Evolutionary conservation across 37 sponge, comb jelly and placozoan species (phyloP).

Genomic region (Halichondria panicea): DNA sequence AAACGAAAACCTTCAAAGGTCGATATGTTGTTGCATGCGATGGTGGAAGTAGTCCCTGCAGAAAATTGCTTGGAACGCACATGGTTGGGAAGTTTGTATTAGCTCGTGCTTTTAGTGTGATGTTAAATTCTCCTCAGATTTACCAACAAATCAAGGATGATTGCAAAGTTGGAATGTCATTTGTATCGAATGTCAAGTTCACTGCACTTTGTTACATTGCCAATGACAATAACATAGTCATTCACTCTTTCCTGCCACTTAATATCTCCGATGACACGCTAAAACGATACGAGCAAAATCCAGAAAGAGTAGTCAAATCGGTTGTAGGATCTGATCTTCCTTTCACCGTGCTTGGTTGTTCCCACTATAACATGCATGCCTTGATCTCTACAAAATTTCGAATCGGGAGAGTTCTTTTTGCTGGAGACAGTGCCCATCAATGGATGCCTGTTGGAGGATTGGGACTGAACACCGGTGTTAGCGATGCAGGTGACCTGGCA

Average conservation of each 20-base stretch:
- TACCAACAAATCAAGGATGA: not conserved
- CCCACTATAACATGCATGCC: conserved; percentile 64
- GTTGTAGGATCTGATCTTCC: conserved; percentile 16
- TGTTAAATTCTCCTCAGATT: conserved; percentile 52
- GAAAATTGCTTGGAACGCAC: conserved; percentile 57
- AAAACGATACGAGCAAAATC: conserved; percentile 19
- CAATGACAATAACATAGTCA: conserved; percentile 24
- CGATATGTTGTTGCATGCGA: conserved; percentile 65
- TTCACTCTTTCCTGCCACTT: conserved; percentile 28
- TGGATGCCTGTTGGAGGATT: conserved; percentile 85
- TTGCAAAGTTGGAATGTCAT: conserved; percentile 6
- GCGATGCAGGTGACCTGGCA: conserved; percentile 64
- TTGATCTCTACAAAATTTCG: conserved; percentile 60
- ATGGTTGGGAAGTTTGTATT: conserved; percentile 61
- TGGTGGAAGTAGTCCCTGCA: conserved; percentile 59
- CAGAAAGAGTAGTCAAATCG: not conserved
- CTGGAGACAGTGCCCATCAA: conserved; percentile 81
- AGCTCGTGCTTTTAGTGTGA: conserved; percentile 56
- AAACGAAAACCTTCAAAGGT: conserved; percentile 42
- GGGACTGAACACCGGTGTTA: conserved; percentile 79
- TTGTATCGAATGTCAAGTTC: not conserved
- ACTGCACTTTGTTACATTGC: conserved; percentile 32
- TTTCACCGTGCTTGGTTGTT: conserved; percentile 28
- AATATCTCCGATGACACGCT: conserved; percentile 21
- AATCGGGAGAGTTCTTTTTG: conserved; percentile 63